A percentile compares a stretch with the other conserved stretches of the same genome.
phyloP scores from a whole-genome alignment of 2,797 vertebrate species.

The Tinamus major region DNA sequence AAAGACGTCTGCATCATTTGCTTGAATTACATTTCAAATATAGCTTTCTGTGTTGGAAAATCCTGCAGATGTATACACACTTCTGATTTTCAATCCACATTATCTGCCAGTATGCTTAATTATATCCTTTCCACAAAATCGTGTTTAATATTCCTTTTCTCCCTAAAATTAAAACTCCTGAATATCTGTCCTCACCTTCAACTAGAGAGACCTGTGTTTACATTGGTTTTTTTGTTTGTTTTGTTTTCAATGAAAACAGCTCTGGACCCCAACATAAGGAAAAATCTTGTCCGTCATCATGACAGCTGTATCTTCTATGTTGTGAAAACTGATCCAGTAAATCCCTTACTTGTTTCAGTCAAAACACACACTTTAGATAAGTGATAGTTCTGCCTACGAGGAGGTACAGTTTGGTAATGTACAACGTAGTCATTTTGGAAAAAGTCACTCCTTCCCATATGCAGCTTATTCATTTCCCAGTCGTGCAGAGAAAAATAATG shows the following conservation, averaged over 20 bases:
- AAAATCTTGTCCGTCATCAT: not conserved
- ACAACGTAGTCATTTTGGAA: not conserved
- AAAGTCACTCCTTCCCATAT: not conserved
- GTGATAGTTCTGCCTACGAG: not conserved
- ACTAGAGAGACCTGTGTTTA: not conserved
- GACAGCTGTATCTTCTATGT: not conserved
- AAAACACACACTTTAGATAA: not conserved
- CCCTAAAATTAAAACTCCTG: not conserved
- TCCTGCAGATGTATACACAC: not conserved
- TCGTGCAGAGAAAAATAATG: not conserved
- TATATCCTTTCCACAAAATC: conserved; percentile 44
- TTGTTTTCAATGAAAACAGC: not conserved
- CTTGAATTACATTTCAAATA: conserved; percentile 12
- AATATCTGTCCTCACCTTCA: not conserved
- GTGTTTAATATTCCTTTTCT: conserved; percentile 15
- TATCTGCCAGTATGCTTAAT: conserved; percentile 42
- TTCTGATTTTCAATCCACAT: conserved; percentile 35
- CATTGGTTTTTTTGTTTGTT: not conserved
- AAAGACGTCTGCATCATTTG: conserved; percentile 55
- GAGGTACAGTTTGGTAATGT: not conserved
- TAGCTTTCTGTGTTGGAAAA: conserved; percentile 48
- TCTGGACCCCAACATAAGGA: not conserved
- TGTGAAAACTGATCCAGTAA: not conserved
- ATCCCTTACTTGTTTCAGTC: not conserved
- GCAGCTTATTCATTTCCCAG: not conserved